Conservation (phyloP, 1,140 invertebrate genomes). For the Temnothorax longispinosus region DNA sequence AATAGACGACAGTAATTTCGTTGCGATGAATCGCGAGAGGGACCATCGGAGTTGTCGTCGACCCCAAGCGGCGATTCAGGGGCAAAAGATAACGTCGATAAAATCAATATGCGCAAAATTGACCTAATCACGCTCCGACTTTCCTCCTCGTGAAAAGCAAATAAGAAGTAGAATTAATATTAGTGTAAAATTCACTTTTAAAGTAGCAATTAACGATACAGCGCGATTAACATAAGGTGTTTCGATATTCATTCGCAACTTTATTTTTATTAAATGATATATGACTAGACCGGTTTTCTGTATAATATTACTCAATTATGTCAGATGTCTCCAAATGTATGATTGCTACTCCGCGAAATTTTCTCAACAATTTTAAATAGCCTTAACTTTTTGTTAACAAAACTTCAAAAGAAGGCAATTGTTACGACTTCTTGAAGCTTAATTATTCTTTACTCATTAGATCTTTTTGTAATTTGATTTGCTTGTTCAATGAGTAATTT, state of each 20-base stretch:
- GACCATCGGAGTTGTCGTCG: background rate
- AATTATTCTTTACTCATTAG: conserved; percentile 13
- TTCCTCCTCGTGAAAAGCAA: background rate
- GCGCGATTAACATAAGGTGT: background rate
- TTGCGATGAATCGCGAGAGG: conserved; percentile 1
- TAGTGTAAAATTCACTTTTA: background rate
- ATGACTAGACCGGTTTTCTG: background rate
- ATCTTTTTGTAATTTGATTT: background rate
- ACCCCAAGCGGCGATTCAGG: background rate
- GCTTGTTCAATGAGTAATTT: background rate
- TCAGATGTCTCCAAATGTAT: background rate
- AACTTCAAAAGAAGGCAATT: background rate
- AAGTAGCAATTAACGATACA: background rate
- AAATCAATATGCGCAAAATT: background rate
- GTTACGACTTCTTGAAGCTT: background rate
- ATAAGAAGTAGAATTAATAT: background rate
- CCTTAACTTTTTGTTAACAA: background rate
- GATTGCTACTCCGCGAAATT: background rate
- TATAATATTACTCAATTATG: background rate
- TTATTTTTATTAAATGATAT: background rate
- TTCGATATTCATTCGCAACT: background rate
- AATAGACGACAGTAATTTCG: conserved; percentile 1
- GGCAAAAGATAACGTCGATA: background rate
- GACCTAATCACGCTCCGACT: background rate
- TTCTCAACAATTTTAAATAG: background rate